Percentiles rank a stretch among this genome's conserved stretches.
Evolutionary conservation across 2,888 invertebrate genomes (phyloP).

Genomic region (Drosophila monieri): DNA sequence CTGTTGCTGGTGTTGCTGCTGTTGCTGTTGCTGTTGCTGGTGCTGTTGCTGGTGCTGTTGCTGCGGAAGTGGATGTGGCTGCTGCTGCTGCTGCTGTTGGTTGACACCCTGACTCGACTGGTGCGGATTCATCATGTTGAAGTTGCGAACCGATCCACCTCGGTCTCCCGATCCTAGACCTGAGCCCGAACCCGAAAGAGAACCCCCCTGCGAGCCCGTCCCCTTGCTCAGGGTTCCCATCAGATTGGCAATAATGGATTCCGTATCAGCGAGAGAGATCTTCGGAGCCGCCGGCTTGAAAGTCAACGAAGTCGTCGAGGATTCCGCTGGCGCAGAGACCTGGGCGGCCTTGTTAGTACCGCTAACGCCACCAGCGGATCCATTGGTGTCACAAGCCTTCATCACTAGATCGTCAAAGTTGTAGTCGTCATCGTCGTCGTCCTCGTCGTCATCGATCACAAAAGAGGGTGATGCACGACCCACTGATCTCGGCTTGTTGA

Average conservation of each 20-base stretch:
- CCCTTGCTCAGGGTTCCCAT: slow-evolving; percentile 85
- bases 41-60: slow-evolving; percentile 12
- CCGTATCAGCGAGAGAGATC: slow-evolving; percentile 85
- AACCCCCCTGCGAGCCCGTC: slow-evolving; percentile 10
- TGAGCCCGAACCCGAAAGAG: neutral
- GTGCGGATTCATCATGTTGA: slow-evolving; percentile 31
- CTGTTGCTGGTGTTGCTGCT: slow-evolving; percentile 29
- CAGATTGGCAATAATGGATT: slow-evolving; percentile 87
- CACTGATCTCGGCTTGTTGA: slow-evolving; percentile 8
- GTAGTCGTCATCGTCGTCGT: slow-evolving; percentile 88
- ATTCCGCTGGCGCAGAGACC: slow-evolving; percentile 48
- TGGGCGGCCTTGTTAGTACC: slow-evolving; percentile 21
- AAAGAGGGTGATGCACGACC: slow-evolving; percentile 81
- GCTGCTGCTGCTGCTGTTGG: slow-evolving; percentile 15
- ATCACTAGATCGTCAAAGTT: slow-evolving; percentile 89
- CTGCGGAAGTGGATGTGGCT: slow-evolving; percentile 13
- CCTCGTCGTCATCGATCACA: slow-evolving; percentile 86
- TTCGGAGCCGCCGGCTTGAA: slow-evolving; percentile 77
- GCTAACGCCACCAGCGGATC: slow-evolving; percentile 9
- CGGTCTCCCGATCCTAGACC: neutral
- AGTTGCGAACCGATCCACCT: slow-evolving; percentile 15
- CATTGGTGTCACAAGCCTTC: slow-evolving; percentile 79
- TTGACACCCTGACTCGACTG: slow-evolving; percentile 26
- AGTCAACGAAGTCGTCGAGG: slow-evolving; percentile 71
- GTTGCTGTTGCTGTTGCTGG: slow-evolving; percentile 47